A percentile compares a stretch with the other conserved stretches of the same genome.
These are phyloP conservation scores for Tillus elongatus DNA, from an alignment of 2,888 invertebrate genomes.

Conservation along the genomic window DNA sequence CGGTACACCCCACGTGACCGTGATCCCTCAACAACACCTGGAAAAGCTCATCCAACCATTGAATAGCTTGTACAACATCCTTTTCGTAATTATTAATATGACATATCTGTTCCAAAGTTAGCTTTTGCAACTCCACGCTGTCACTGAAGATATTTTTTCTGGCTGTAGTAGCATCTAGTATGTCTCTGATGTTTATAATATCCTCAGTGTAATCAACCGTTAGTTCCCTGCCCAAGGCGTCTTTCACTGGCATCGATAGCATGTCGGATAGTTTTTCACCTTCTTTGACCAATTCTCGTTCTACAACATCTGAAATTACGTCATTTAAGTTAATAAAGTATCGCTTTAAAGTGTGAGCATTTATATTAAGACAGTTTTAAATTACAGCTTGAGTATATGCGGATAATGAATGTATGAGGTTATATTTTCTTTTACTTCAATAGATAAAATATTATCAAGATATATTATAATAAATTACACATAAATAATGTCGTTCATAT, in stretches of 20 bases:
- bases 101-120: slow-evolving; percentile 68
- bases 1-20: slow-evolving; percentile 63
- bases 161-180: slow-evolving; percentile 59
- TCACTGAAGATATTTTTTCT: slow-evolving; percentile 64
- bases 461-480: too few species aligned
- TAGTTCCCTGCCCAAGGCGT: slow-evolving; percentile 62
- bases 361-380: too few species aligned
- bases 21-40: slow-evolving; percentile 60
- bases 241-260: slow-evolving; percentile 69
- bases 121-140: slow-evolving; percentile 63
- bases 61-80: slow-evolving; percentile 65
- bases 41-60: slow-evolving; percentile 69
- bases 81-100: slow-evolving; percentile 68
- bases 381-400: too few species aligned
- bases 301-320: slow-evolving; percentile 50
- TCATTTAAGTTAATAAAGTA: too few species aligned
- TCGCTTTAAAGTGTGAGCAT: too few species aligned
- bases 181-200: slow-evolving; percentile 61
- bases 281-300: slow-evolving; percentile 59
- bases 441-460: too few species aligned
- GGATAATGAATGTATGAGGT: too few species aligned
- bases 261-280: slow-evolving; percentile 71
- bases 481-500: too few species aligned
- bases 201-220: slow-evolving; percentile 62
- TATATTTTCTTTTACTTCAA: too few species aligned